Evolutionary conservation across 2,797 vertebrate genomes (phyloP), one percentile per base, ranked within the genome.

Genomic region (Pagetopsis macropterus): DNA sequence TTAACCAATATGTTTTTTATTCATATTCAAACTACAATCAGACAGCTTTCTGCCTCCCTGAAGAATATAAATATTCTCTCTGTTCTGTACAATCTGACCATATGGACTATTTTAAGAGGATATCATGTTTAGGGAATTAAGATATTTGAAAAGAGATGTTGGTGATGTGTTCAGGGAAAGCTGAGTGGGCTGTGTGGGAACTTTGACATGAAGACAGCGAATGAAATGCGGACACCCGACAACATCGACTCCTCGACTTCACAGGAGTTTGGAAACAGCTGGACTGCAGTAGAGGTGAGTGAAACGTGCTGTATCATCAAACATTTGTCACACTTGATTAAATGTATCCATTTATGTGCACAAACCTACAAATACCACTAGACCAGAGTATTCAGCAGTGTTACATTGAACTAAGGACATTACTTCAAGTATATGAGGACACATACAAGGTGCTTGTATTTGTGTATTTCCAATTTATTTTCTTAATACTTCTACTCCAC

Each of bases 181-280:
- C 86, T 99, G 45, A 88, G 92, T 0, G 98, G 97, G 1, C 92
- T 99, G 40, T 99, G 98, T 88, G 98, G 98, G 40, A 99, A 99
- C 92, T 99, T 98, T 80, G 98, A 99, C 89, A 89, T 95, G 84
- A 99, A 97, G 93, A 99, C 98, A 1, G 87, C 96, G 75, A 98
- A 99, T 71, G 98, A 99, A 92, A 96, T 99, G 96, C 95, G 94
- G 79, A 97, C 96, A 5, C 97, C 98, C 0, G 98, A 99, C 80
- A 96, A 97, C 89, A 96, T 98, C 11, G 97, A 99, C 60, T 88
- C 96, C 45, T 91, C 95, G 0, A 99, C 97, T 11, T 87, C 96
- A 0, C 98, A 98, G 90, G 97, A 99, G 81, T 99, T 99, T 87
- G 98, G 98, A 43, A 97, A 94, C 92, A 98, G 97, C 80, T 99